These are phyloP conservation scores for Frieseomelitta varia DNA, from an alignment of 1,140 invertebrate species.

Conservation along the genomic window DNA sequence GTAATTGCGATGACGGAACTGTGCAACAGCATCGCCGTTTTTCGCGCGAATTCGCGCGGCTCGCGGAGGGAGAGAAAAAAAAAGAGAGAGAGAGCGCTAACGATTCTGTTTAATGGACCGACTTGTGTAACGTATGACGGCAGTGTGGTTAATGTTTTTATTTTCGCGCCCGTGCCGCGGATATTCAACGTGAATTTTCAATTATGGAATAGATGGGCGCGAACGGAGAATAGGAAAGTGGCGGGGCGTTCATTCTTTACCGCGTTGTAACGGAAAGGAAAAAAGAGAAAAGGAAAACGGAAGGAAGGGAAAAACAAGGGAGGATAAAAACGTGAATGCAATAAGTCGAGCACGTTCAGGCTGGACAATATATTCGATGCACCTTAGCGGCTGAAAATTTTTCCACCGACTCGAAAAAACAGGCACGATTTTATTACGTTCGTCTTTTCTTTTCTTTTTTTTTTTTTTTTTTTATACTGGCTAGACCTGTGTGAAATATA, in stretches of 20 bases:
- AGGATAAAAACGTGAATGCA: neutral
- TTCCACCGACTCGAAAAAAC: neutral
- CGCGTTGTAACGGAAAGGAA: neutral
- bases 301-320: neutral
- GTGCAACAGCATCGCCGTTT: neutral
- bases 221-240: neutral
- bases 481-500: neutral
- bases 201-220: conserved; percentile 10
- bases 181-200: conserved; percentile 29
- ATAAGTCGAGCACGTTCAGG: neutral
- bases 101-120: conserved; percentile 36
- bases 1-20: neutral
- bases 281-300: neutral
- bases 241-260: neutral
- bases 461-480: too few species aligned
- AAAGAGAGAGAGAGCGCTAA: neutral
- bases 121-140: conserved; percentile 19
- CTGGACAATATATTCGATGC: neutral
- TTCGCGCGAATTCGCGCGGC: neutral
- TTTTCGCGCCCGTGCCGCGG: neutral
- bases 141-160: neutral
- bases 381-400: neutral
- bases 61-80: neutral
- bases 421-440: neutral
- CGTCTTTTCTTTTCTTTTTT: neutral